Base-by-base conservation (phyloP, 2,888 invertebrate genomes). In the Heliconius cydno region DNA sequence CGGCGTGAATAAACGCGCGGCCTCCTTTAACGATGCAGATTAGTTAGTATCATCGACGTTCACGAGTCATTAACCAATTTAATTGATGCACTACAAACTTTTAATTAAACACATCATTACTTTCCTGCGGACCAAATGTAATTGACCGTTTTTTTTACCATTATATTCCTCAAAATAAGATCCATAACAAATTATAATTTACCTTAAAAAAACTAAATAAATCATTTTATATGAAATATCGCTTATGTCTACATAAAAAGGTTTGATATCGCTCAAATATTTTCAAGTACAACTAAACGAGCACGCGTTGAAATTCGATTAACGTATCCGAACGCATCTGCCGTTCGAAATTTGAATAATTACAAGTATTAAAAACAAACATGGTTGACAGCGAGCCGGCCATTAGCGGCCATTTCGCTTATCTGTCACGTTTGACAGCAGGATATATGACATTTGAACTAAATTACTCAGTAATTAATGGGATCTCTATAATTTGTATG, bases 281-380 rank as follows among this genome's bases (percentile, higher is more conserved):
- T 80, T 60, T 79, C 52, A 60, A 73, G 52, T 78, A 66, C 28
- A 76, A 68, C 34, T 34, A 79, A 60, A 78, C 77, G 65, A 77
- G 72, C 76, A 78, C 83, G 81, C 82, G 82, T 83, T 72, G 80
- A 84, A 87, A 90, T 90, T 90, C 89, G 90, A 91, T 90, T 90
- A 89, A 85, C 88, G 88, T 87, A 89, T 87, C 85, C 86, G 87
- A 86, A 89, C 88, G 90, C 94, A 94, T 94, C 94, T 94, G 94
- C 92, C 87, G 90, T 92, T 92, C 91, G 83, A 91, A 92, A 92
- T 94, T 94, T 93, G 89, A 94, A 93, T 94, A 94, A 94, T 94
- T 90, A 92, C 90, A 89, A 87, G 90, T 90, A 89, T 88, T 85
- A 88, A 88, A 88, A 89, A 88, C 89, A 91, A 89, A 91, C 88